phyloP scores from a whole-genome alignment of 1,140 invertebrate species.

The Micrasema longulum region DNA sequence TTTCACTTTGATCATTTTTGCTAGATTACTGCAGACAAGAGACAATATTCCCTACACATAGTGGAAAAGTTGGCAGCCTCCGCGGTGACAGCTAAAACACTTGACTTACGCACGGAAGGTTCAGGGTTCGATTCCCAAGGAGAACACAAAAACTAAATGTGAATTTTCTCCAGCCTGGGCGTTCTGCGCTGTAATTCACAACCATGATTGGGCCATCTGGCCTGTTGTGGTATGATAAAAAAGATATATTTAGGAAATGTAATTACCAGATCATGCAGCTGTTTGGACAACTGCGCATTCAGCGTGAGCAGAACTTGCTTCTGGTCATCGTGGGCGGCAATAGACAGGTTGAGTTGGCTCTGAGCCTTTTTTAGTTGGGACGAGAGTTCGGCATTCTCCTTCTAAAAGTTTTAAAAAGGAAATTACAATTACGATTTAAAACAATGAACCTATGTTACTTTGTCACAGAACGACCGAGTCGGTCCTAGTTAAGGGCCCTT shows the following conservation, averaged over 20 bases:
- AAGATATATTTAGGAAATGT: neutral
- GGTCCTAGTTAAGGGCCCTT: too few relatives aligned
- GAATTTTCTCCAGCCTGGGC: too few relatives aligned
- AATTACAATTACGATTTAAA: too few relatives aligned
- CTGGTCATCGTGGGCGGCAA: slow-evolving; percentile 86
- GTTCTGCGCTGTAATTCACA: neutral
- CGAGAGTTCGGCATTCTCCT: slow-evolving; percentile 73
- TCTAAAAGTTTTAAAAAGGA: slow-evolving; percentile 41
- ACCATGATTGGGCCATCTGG: neutral
- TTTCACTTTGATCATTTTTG: neutral
- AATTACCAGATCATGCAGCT: slow-evolving; percentile 86
- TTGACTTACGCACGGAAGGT: too few relatives aligned
- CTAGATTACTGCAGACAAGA: neutral
- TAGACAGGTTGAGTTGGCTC: slow-evolving; percentile 84
- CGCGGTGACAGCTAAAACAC: neutral
- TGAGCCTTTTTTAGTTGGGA: slow-evolving; percentile 81
- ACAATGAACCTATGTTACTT: too few relatives aligned
- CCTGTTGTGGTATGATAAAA: neutral
- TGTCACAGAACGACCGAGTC: too few relatives aligned
- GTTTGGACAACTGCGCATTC: slow-evolving; percentile 84
- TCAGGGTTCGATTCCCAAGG: too few relatives aligned
- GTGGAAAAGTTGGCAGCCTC: neutral
- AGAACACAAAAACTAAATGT: too few relatives aligned
- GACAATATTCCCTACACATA: neutral
- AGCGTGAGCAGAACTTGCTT: slow-evolving; percentile 86